Percentiles rank a stretch among this genome's conserved stretches.
phyloP scores from a whole-genome alignment of 2,113 vertebrate genomes.

The Cyphomyrus discorhynchus region DNA sequence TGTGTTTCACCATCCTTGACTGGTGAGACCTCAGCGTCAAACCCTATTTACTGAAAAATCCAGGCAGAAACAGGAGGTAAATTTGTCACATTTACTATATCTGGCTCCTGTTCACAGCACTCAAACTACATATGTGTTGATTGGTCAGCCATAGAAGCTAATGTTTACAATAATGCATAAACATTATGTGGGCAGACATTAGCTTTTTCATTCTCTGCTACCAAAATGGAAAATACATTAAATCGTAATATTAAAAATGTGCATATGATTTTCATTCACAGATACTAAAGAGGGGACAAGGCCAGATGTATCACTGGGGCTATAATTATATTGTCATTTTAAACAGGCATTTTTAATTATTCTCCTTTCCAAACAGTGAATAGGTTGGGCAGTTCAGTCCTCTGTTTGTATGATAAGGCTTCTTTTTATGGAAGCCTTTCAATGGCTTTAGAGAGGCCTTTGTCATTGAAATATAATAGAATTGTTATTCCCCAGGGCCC shows the following conservation, averaged over 20 bases:
- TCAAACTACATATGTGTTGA: background rate
- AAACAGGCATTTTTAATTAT: constrained; percentile 1
- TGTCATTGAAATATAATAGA: constrained; percentile 12
- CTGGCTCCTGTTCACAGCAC: background rate
- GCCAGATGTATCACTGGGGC: background rate
- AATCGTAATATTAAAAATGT: background rate
- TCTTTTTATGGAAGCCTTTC: background rate
- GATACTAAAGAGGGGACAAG: background rate
- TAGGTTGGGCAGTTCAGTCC: background rate
- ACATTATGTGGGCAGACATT: background rate
- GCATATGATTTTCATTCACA: background rate
- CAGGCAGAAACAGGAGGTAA: background rate
- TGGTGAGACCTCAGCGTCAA: background rate
- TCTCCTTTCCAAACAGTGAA: background rate
- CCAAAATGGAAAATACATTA: background rate
- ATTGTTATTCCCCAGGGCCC: background rate
- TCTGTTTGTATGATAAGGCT: background rate
- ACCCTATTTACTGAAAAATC: background rate
- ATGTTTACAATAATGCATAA: background rate
- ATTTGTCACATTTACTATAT: background rate
- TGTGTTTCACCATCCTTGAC: background rate
- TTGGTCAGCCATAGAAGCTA: background rate
- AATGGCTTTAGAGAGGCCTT: background rate
- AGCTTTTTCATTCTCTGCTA: background rate
- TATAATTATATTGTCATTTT: constrained; percentile 4